Evolutionary conservation across 2,113 vertebrate genomes (phyloP).

Genomic region (Dicerorhinus sumatrensis): DNA sequence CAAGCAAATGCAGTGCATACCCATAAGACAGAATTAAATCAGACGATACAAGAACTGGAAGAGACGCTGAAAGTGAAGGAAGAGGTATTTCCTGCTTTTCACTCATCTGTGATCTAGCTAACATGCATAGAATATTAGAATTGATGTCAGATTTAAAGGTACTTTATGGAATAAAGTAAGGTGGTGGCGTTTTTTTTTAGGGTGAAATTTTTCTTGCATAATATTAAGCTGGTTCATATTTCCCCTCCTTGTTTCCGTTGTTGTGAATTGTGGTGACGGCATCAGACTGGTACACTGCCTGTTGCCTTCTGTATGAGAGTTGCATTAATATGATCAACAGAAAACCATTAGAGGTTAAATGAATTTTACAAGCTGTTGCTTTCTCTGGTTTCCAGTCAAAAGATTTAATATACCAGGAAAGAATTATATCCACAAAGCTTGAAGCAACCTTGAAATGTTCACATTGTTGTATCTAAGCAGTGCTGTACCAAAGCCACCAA

Average conservation of each 20-base stretch:
- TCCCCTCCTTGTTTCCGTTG: background rate
- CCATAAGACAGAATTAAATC: slow-evolving; percentile 97
- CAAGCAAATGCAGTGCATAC: slow-evolving; percentile 97
- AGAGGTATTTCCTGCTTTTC: slow-evolving; percentile 90
- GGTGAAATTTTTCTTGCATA: slow-evolving; percentile 14
- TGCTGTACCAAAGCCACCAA: background rate
- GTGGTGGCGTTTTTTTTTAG: background rate
- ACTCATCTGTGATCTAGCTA: background rate
- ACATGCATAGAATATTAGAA: background rate
- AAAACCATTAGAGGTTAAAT: slow-evolving; percentile 40
- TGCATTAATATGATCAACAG: background rate
- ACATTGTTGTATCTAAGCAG: background rate
- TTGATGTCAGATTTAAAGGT: background rate
- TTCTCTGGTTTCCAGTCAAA: slow-evolving; percentile 57
- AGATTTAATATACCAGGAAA: background rate
- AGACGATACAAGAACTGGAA: slow-evolving; percentile 98
- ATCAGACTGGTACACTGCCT: background rate
- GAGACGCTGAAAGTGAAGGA: slow-evolving; percentile 94
- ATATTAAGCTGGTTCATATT: background rate
- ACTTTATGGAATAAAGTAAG: background rate
- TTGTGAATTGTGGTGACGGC: background rate
- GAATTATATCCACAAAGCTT: background rate
- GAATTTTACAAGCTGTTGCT: slow-evolving; percentile 21
- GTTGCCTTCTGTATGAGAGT: background rate
- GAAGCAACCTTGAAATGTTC: slow-evolving; percentile 25